These are phyloP conservation scores for Sebastes goodei DNA, from an alignment of 2,797 vertebrate genomes.

Conservation along the genomic window DNA sequence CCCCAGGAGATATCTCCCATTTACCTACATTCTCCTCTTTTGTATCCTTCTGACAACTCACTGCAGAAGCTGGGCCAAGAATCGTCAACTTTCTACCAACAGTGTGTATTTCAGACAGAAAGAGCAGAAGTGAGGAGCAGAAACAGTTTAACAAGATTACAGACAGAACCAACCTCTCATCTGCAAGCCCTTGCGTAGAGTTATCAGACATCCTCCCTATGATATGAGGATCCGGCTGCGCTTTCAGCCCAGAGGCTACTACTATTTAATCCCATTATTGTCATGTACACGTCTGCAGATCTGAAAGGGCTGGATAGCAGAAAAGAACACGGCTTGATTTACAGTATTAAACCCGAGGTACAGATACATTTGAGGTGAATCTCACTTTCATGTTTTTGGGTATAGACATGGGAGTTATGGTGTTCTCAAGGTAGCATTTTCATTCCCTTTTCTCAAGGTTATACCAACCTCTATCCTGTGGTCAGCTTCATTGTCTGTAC, in stretches of 20 bases:
- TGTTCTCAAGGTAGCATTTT: constrained; percentile 50
- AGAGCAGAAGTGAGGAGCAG: constrained; percentile 9
- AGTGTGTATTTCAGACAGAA: constrained; percentile 29
- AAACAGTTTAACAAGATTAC: constrained; percentile 7
- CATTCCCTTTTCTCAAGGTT: constrained; percentile 32
- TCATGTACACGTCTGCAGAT: constrained; percentile 40
- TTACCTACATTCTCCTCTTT: constrained; percentile 54
- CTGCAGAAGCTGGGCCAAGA: constrained; percentile 52
- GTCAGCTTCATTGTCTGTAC: constrained; percentile 28
- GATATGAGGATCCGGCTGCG: constrained; percentile 28
- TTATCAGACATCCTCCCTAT: constrained; percentile 27
- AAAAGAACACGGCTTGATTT: constrained; percentile 24
- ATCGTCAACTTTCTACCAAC: constrained; percentile 40
- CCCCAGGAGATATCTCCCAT: constrained; percentile 43
- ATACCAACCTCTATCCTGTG: constrained; percentile 19
- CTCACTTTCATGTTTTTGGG: constrained; percentile 38
- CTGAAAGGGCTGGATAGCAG: constrained; percentile 25
- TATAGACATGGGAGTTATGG: constrained; percentile 26
- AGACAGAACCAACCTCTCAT: constrained; percentile 25
- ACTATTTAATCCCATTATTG: constrained; percentile 49
- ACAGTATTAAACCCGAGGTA: constrained; percentile 67
- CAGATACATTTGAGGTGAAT: constrained; percentile 45
- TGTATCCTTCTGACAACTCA: constrained; percentile 47
- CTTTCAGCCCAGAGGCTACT: constrained; percentile 48
- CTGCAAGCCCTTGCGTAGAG: constrained; percentile 21